phyloP scores from a whole-genome alignment of 2,113 vertebrate genomes.

The Leptobrachium leishanense region DNA sequence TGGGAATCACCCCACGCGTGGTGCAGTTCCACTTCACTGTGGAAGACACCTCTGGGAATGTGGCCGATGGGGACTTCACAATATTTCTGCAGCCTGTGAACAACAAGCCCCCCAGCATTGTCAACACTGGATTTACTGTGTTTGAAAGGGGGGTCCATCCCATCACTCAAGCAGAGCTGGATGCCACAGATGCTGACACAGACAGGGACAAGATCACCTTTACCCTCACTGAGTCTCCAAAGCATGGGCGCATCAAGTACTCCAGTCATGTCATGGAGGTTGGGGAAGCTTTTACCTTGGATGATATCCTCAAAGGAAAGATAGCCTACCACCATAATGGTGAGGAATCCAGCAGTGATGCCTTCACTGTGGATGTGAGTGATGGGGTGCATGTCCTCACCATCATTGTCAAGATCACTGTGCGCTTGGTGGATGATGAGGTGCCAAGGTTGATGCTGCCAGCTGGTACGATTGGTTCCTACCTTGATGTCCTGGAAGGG shows the following conservation, averaged over 20 bases:
- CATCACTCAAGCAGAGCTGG: constrained; percentile 75
- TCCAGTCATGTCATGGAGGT: constrained; percentile 71
- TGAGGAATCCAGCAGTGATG: constrained; percentile 74
- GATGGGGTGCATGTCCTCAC: constrained; percentile 87
- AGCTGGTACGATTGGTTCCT: constrained; percentile 82
- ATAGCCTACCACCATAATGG: constrained; percentile 83
- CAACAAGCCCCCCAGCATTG: constrained; percentile 90
- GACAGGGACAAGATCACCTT: constrained; percentile 77
- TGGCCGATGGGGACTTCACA: constrained; percentile 75
- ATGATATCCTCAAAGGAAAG: constrained; percentile 78
- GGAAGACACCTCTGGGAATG: constrained; percentile 84
- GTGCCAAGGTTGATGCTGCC: constrained; percentile 72
- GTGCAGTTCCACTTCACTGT: constrained; percentile 87
- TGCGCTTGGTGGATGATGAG: constrained; percentile 80
- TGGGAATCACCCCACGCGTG: constrained; percentile 85
- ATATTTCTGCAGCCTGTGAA: constrained; percentile 89
- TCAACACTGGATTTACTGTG: constrained; percentile 85
- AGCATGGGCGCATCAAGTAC: constrained; percentile 76
- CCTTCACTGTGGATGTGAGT: constrained; percentile 84
- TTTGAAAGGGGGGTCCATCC: constrained; percentile 77
- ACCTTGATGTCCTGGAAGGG: constrained; percentile 88
- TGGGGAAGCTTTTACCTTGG: constrained; percentile 74
- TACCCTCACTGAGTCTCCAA: constrained; percentile 79
- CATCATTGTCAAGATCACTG: constrained; percentile 79
- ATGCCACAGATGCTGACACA: constrained; percentile 84